Evolutionary conservation across 2,797 vertebrate genomes (phyloP).

Genomic region (Diplodus sargus): DNA sequence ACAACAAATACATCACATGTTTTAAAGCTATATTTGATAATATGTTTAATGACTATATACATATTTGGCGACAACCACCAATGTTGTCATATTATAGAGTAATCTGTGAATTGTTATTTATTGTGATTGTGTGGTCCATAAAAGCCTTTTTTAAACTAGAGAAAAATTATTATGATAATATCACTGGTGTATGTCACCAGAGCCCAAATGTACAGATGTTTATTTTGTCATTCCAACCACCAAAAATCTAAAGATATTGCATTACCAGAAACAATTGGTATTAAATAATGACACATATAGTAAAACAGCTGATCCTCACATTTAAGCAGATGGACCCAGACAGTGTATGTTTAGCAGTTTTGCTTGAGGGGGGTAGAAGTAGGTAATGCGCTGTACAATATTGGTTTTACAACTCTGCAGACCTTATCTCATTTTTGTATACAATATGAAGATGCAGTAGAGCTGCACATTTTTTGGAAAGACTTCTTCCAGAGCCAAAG

Average conservation of each 20-base stretch:
- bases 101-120: not conserved
- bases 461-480: not conserved
- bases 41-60: not conserved
- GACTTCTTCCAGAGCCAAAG: not conserved
- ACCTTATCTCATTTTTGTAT: not conserved
- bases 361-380: not conserved
- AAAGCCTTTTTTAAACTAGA: too few species aligned
- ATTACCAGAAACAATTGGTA: not conserved
- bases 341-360: not conserved
- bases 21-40: not conserved
- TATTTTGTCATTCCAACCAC: not conserved
- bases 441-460: not conserved
- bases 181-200: not conserved
- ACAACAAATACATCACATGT: not conserved
- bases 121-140: not conserved
- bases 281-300: not conserved
- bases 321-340: not conserved
- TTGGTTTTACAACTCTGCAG: not conserved
- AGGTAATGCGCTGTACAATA: not conserved
- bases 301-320: not conserved
- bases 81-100: not conserved
- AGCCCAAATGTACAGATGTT: not conserved
- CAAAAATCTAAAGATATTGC: not conserved
- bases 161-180: not conserved
- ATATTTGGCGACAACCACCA: not conserved